Evolutionary conservation across 2,888 invertebrate species (phyloP).

Genomic region (Cantharis nigra): DNA sequence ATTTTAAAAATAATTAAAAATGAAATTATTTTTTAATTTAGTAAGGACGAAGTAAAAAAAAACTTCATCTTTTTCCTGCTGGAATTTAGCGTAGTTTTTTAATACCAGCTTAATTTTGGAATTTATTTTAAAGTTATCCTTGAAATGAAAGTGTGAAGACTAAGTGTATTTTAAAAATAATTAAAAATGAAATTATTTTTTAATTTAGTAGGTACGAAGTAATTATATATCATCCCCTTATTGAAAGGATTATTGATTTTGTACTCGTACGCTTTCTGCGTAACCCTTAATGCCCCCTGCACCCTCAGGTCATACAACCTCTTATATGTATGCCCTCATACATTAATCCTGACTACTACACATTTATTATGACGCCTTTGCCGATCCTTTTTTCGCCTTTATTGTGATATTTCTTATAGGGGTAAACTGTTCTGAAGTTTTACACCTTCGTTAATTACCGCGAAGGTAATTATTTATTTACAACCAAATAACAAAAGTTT

Average conservation of each 20-base stretch:
- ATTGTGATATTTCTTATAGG: constrained; percentile 36
- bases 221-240: constrained; percentile 33
- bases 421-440: constrained; percentile 26
- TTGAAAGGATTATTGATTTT: constrained; percentile 40
- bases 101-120: background rate
- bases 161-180: background rate
- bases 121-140: background rate
- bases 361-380: constrained; percentile 41
- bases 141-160: background rate
- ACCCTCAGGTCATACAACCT: constrained; percentile 33
- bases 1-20: background rate
- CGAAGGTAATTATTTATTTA: background rate
- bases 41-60: constrained; percentile 2
- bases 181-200: background rate
- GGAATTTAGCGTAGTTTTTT: too few species aligned
- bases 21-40: background rate
- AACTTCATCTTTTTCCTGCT: too few species aligned
- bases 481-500: background rate
- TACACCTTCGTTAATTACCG: constrained; percentile 21
- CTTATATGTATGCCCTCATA: constrained; percentile 39
- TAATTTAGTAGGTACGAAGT: background rate
- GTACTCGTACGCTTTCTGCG: constrained; percentile 35
- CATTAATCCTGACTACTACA: constrained; percentile 36
- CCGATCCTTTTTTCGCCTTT: constrained; percentile 40
- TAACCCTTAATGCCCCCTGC: constrained; percentile 22